These are phyloP conservation scores for Camptogramma bilineatum DNA, from an alignment of 2,888 invertebrate species.

Conservation along the genomic window DNA sequence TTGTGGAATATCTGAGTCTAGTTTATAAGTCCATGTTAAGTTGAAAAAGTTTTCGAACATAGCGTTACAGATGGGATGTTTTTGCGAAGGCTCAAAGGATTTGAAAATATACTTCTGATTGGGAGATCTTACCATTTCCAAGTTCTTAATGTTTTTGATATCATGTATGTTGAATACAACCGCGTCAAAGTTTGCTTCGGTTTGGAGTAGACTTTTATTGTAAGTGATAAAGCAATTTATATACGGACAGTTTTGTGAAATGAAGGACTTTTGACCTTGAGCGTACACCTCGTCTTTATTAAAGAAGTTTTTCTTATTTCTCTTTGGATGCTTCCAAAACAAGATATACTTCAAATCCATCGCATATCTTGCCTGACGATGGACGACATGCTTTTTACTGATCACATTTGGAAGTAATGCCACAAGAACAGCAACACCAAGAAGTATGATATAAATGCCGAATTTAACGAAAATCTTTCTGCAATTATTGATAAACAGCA, in stretches of 20 bases:
- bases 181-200: slow-evolving; percentile 67
- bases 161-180: slow-evolving; percentile 65
- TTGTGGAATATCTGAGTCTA: slow-evolving; percentile 69
- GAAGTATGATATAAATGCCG: slow-evolving; percentile 46
- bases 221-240: slow-evolving; percentile 74
- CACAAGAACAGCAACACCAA: slow-evolving; percentile 49
- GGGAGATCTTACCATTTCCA: slow-evolving; percentile 57
- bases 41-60: slow-evolving; percentile 73
- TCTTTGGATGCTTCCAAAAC: slow-evolving; percentile 61
- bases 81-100: slow-evolving; percentile 64
- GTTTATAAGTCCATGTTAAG: slow-evolving; percentile 77
- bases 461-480: slow-evolving; percentile 52
- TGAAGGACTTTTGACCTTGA: slow-evolving; percentile 62
- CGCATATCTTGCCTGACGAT: slow-evolving; percentile 49
- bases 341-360: slow-evolving; percentile 75
- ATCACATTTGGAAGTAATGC: slow-evolving; percentile 57
- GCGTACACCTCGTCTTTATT: slow-evolving; percentile 46
- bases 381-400: slow-evolving; percentile 34
- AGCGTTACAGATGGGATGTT: slow-evolving; percentile 63
- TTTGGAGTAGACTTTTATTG: slow-evolving; percentile 54
- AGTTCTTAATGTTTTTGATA: slow-evolving; percentile 49
- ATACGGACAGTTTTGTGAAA: slow-evolving; percentile 67
- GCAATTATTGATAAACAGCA: slow-evolving; percentile 55
- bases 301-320: slow-evolving; percentile 39
- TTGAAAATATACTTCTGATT: slow-evolving; percentile 71